Evolutionary conservation across 2,113 vertebrate genomes (phyloP).

Genomic region (Panurus biarmicus): DNA sequence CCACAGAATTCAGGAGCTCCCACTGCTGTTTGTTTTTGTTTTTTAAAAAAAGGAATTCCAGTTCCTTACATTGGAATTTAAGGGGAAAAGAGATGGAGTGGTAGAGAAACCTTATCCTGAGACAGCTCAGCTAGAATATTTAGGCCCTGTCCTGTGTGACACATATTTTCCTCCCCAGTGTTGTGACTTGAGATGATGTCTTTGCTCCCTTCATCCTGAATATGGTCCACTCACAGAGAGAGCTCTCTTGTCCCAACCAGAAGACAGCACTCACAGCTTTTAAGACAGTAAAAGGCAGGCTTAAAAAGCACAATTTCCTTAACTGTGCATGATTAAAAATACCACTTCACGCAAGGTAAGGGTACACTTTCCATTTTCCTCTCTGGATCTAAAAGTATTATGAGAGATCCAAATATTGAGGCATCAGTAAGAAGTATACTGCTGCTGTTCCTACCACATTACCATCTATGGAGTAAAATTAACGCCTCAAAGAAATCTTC

Average conservation of each 20-base stretch:
- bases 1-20: not conserved
- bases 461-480: constrained; percentile 55
- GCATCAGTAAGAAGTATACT: constrained; percentile 43
- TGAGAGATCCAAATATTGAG: not conserved
- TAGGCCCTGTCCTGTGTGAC: not conserved
- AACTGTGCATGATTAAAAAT: constrained; percentile 23
- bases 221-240: not conserved
- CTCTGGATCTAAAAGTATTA: constrained; percentile 3
- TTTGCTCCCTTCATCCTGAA: not conserved
- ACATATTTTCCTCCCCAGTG: not conserved
- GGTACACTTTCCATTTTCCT: not conserved
- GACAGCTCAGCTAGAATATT: not conserved
- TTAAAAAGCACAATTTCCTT: constrained; percentile 23
- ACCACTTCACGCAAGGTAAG: not conserved
- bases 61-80: not conserved
- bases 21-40: not conserved
- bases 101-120: not conserved
- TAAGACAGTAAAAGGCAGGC: not conserved
- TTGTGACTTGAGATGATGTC: not conserved
- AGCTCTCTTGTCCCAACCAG: not conserved
- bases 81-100: not conserved
- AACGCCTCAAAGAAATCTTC: constrained; percentile 37
- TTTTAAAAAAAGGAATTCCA: not conserved
- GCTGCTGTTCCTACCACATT: constrained; percentile 16
- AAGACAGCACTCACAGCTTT: not conserved